A percentile compares a stretch with the other conserved stretches of the same genome.
Conservation (phyloP, 2,888 invertebrate species). For the Sclerodermus sp. region DNA sequence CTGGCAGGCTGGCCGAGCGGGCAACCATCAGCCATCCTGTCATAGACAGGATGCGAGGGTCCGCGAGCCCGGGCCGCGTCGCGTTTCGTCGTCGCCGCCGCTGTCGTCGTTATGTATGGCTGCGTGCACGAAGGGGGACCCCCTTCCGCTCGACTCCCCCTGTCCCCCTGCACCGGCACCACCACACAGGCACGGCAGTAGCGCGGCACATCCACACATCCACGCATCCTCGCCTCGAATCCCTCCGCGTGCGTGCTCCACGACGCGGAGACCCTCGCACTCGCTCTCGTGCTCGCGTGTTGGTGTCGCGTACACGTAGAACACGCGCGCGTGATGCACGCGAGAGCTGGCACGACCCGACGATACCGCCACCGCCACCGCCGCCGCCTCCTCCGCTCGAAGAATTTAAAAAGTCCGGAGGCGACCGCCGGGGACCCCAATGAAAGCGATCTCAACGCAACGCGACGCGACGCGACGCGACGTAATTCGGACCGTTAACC, state of each 20-base stretch:
- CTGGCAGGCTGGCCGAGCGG: conserved; percentile 28
- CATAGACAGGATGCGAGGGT: conserved; percentile 57
- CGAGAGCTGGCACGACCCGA: conserved; percentile 9
- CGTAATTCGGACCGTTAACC: too few relatives aligned
- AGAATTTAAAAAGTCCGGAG: conserved; percentile 15
- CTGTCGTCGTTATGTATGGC: conserved; percentile 12
- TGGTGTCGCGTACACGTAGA: not conserved
- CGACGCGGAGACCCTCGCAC: not conserved
- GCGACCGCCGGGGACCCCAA: too few relatives aligned
- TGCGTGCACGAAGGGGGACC: not conserved
- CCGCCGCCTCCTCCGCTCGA: conserved; percentile 1
- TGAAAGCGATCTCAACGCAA: too few relatives aligned
- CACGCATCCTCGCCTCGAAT: conserved; percentile 11
- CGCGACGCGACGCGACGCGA: too few relatives aligned
- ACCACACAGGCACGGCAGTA: too few relatives aligned
- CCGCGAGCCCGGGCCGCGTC: conserved; percentile 45
- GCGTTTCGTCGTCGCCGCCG: conserved; percentile 8
- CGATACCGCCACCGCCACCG: conserved; percentile 1
- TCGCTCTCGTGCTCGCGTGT: not conserved
- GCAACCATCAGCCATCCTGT: conserved; percentile 53
- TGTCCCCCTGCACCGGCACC: conserved; percentile 12
- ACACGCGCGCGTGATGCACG: conserved; percentile 6
- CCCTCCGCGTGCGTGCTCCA: conserved; percentile 11
- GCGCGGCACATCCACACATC: too few relatives aligned
- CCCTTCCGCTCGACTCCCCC: conserved; percentile 1